Conservation (phyloP, 2,797 vertebrate genomes). For the Scyliorhinus canicula region DNA sequence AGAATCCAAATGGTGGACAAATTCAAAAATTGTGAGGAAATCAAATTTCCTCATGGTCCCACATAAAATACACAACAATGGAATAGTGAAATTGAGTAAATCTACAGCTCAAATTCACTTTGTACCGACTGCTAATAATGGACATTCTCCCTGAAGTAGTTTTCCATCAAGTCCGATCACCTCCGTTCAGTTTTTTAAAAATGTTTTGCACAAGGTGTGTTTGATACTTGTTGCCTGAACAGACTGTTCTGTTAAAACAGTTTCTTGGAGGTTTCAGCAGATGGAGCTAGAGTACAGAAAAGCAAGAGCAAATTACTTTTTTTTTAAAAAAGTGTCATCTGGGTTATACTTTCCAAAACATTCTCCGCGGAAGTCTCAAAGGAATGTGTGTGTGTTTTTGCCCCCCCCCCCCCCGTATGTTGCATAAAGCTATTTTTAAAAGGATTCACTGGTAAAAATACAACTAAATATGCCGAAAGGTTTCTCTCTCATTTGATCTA, state of each 20-base stretch:
- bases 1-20: not conserved
- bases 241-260: not conserved
- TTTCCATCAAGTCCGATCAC: not conserved
- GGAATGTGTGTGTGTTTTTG: not conserved
- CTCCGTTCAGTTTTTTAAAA: not conserved
- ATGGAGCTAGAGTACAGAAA: constrained; percentile 20
- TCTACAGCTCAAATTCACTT: not conserved
- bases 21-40: not conserved
- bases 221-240: not conserved
- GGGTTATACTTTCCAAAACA: not conserved
- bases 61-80: not conserved
- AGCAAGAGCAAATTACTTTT: not conserved
- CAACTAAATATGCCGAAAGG: not conserved
- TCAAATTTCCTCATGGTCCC: not conserved
- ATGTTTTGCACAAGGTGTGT: not conserved
- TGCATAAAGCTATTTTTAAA: not conserved
- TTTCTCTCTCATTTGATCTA: not conserved
- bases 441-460: not conserved
- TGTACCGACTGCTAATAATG: not conserved
- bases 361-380: not conserved
- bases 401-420: not conserved
- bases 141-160: not conserved
- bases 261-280: not conserved
- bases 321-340: not conserved
- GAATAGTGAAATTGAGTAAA: not conserved